phyloP scores from a whole-genome alignment of 2,797 vertebrate species.

The Chaenodraco wilsoni region DNA sequence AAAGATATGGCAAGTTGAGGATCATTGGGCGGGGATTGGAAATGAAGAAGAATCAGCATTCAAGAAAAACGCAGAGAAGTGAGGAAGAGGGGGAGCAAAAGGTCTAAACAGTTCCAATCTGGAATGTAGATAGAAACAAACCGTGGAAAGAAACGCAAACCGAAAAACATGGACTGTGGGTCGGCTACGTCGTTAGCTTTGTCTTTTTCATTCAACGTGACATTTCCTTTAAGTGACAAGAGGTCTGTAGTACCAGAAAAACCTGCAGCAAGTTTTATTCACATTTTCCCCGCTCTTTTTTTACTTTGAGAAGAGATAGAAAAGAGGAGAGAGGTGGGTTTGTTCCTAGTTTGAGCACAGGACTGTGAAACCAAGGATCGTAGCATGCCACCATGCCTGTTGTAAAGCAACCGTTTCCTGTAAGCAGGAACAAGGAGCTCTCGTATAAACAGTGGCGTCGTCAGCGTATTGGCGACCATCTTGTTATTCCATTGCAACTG shows the following conservation, averaged over 20 bases:
- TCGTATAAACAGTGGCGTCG: slow-evolving; percentile 16
- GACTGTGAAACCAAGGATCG: slow-evolving; percentile 73
- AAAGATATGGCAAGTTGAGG: slow-evolving; percentile 73
- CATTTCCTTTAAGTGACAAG: slow-evolving; percentile 47
- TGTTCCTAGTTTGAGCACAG: slow-evolving; percentile 63
- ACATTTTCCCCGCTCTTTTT: slow-evolving; percentile 16
- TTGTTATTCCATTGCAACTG: slow-evolving; percentile 1
- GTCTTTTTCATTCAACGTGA: slow-evolving; percentile 57
- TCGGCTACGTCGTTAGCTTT: slow-evolving; percentile 35
- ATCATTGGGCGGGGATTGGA: slow-evolving; percentile 35
- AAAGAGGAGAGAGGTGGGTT: slow-evolving; percentile 63
- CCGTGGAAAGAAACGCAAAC: slow-evolving; percentile 52
- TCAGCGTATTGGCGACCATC: slow-evolving; percentile 20
- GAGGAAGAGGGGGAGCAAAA: slow-evolving; percentile 48
- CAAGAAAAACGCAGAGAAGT: slow-evolving; percentile 75
- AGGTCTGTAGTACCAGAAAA: slow-evolving; percentile 87
- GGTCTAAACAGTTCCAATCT: slow-evolving; percentile 76
- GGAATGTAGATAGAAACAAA: slow-evolving; percentile 88
- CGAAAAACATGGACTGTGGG: slow-evolving; percentile 20
- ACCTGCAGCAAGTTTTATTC: slow-evolving; percentile 79
- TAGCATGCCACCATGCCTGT: slow-evolving; percentile 69
- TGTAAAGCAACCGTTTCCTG: slow-evolving; percentile 61
- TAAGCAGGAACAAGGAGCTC: slow-evolving; percentile 30
- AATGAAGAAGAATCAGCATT: slow-evolving; percentile 74
- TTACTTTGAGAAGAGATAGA: slow-evolving; percentile 69